Base-by-base conservation (phyloP, 2,113 vertebrate species). In the Lepidiolamprologus cunningtoni region DNA sequence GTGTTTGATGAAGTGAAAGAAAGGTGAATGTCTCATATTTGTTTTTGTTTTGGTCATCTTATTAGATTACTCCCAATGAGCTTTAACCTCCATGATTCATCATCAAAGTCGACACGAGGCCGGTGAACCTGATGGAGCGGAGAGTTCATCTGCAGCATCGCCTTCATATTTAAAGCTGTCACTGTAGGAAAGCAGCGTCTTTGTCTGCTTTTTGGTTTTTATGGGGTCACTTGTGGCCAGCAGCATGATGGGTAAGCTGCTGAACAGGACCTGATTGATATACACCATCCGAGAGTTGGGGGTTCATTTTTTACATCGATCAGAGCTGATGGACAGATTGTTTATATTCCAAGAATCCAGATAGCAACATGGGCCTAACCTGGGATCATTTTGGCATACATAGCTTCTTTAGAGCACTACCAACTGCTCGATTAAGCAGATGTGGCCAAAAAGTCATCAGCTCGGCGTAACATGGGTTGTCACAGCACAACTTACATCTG, bases 21-120 rank as follows among this genome's bases (percentile, higher is more conserved):
- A n/a, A 79, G 73, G 54, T 35, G 84, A 87, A 83, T 83, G 6
- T 73, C 86, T 86, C 81, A 83, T 80, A 40, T 58, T 80, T 82
- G 83, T 76, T 89, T 88, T 54, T 80, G 66, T 84, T 84, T 82
- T 68, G 73, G 13, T 14, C 6, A 3, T 26, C 8, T 93, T 80
- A 87, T 90, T 91, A 86, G 83, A 86, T 86, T 89, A 86, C 84
- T 82, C 79, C 47, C 57, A 19, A 17, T 58, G 54, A 86, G 78
- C 52, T 80, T 79, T 73, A 85, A 90, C 86, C 84, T 83, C 19
- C 17, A 68, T 57, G 45, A 85, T 89, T 93, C 82, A 83, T 89
- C 71, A 79, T 81, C 85, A 83, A 81, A 31, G 16, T 58, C 0
- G 19, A 66, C 83, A 37, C 2, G 1, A 31, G 66, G 23, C 35